Conservation (phyloP, 2,888 invertebrate species). For the Pimpla rufipes region DNA sequence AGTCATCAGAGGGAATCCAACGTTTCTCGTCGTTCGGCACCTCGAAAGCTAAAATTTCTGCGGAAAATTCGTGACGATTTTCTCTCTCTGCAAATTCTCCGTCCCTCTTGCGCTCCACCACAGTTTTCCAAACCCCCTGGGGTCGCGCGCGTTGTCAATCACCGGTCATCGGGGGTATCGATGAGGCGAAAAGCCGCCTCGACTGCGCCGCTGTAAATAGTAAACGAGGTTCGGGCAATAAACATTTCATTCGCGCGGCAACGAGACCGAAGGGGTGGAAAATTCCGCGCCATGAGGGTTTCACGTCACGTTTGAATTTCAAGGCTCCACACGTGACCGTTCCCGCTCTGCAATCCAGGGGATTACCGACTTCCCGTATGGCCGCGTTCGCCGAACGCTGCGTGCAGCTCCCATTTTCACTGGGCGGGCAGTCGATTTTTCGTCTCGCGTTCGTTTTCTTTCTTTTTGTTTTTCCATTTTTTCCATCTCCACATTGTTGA, state of each 20-base stretch:
- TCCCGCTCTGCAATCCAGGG: conserved; percentile 35
- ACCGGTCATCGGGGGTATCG: not conserved
- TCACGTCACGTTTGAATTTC: conserved; percentile 57
- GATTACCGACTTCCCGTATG: conserved; percentile 27
- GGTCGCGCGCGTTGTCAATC: not conserved
- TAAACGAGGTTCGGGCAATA: conserved; percentile 18
- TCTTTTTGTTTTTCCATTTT: not conserved
- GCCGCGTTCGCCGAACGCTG: conserved; percentile 10
- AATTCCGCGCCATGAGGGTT: conserved; percentile 35
- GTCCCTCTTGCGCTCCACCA: not conserved
- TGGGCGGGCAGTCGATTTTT: conserved; percentile 4
- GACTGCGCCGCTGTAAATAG: conserved; percentile 22
- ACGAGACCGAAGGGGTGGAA: conserved; percentile 19
- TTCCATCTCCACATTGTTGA: not conserved
- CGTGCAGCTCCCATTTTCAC: not conserved
- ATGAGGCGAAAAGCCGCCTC: conserved; percentile 28
- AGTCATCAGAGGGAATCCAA: too few relatives aligned
- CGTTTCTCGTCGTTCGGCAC: too few relatives aligned
- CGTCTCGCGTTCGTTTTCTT: not conserved
- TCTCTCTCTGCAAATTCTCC: not conserved
- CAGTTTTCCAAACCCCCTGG: not conserved
- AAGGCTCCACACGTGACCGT: conserved; percentile 28
- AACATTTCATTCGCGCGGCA: conserved; percentile 48
- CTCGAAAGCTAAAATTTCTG: too few relatives aligned
- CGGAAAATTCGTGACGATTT: too few relatives aligned